Evolutionary conservation across 2,888 invertebrate genomes (phyloP).

Genomic region (Anarsia innoxiella): DNA sequence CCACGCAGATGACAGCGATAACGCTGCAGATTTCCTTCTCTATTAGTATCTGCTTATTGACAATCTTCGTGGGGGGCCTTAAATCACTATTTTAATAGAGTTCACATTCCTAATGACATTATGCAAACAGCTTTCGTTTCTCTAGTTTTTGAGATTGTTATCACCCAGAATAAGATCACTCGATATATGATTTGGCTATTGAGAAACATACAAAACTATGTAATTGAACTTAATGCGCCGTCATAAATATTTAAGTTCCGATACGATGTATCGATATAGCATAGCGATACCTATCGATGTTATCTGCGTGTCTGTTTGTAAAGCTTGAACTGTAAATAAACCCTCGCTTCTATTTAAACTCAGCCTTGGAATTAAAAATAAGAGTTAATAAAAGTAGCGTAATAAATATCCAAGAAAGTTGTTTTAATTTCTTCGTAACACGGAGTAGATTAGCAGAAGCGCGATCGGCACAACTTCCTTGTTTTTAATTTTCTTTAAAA

Average conservation of each 20-base stretch:
- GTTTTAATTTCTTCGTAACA: slow-evolving; percentile 73
- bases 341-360: slow-evolving; percentile 47
- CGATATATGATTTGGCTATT: slow-evolving; percentile 14
- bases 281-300: slow-evolving; percentile 1
- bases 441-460: slow-evolving; percentile 61
- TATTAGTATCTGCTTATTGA: slow-evolving; percentile 9
- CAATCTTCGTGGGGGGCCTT: slow-evolving; percentile 39
- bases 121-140: slow-evolving; percentile 29
- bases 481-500: slow-evolving; percentile 75
- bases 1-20: slow-evolving; percentile 9
- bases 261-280: slow-evolving; percentile 5
- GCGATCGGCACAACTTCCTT: slow-evolving; percentile 70
- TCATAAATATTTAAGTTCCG: slow-evolving; percentile 8
- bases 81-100: slow-evolving; percentile 37
- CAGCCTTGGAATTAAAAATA: slow-evolving; percentile 48
- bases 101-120: slow-evolving; percentile 32
- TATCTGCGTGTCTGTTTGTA: slow-evolving; percentile 3
- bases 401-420: slow-evolving; percentile 74
- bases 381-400: slow-evolving; percentile 61
- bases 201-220: slow-evolving; percentile 7
- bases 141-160: slow-evolving; percentile 33
- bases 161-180: slow-evolving; percentile 23
- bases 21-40: slow-evolving; percentile 14
- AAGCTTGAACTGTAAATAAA: slow-evolving; percentile 26
- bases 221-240: slow-evolving; percentile 5